These are phyloP conservation scores for Oryctes rhinoceros DNA, from an alignment of 1,140 invertebrate species.

Conservation along the genomic window DNA sequence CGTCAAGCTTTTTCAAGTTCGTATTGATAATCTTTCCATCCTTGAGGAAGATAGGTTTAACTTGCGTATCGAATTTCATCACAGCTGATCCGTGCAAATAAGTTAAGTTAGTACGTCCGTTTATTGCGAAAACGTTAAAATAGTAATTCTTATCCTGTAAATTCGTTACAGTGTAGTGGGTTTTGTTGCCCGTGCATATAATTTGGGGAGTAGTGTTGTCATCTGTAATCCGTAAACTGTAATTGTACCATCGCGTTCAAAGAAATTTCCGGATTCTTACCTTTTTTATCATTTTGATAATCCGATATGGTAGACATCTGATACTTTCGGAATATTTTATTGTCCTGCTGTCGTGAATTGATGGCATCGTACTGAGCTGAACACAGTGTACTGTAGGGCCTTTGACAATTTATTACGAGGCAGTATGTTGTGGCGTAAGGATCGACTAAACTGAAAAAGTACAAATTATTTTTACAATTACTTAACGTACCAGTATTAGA, in stretches of 20 bases:
- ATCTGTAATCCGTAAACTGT: not conserved
- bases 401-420: conserved; percentile 66
- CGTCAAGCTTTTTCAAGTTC: conserved; percentile 58
- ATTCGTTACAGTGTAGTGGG: conserved; percentile 66
- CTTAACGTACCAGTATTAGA: not conserved
- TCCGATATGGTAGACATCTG: conserved; percentile 33
- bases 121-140: conserved; percentile 62
- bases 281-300: conserved; percentile 26
- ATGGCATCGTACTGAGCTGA: conserved; percentile 57
- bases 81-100: conserved; percentile 59
- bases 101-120: conserved; percentile 61
- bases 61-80: conserved; percentile 55
- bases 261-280: conserved; percentile 40
- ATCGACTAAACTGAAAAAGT: conserved; percentile 65
- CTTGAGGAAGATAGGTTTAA: conserved; percentile 56
- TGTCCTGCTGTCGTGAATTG: conserved; percentile 22
- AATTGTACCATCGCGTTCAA: not conserved
- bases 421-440: conserved; percentile 68
- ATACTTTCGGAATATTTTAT: not conserved
- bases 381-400: conserved; percentile 67
- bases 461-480: not conserved
- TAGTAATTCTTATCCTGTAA: conserved; percentile 63
- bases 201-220: conserved; percentile 53
- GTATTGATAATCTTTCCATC: conserved; percentile 58
- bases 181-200: conserved; percentile 65